Conservation (phyloP, 1,140 invertebrate genomes). For the Leptonema lineaticorne region DNA sequence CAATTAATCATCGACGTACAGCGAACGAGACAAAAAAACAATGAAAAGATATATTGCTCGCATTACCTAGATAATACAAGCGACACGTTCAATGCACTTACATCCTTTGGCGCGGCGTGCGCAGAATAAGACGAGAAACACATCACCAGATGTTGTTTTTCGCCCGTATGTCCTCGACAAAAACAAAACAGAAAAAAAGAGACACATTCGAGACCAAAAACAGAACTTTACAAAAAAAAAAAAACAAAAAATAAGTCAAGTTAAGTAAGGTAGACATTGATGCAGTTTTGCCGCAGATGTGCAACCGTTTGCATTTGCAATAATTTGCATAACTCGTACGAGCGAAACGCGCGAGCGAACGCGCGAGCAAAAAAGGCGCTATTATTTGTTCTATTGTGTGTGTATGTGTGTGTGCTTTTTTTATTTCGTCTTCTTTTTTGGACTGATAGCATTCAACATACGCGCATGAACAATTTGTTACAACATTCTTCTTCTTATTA, state of each 20-base stretch:
- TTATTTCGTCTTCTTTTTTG: background rate
- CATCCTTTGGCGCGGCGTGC: too few species aligned
- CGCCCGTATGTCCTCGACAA: conserved; percentile 25
- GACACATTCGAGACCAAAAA: too few species aligned
- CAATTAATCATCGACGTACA: too few species aligned
- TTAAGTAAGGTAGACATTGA: background rate
- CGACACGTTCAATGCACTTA: too few species aligned
- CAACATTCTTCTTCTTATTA: too few species aligned
- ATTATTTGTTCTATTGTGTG: background rate
- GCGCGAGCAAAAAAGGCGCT: background rate
- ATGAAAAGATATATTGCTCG: too few species aligned
- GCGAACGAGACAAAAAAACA: too few species aligned
- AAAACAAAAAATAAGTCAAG: background rate
- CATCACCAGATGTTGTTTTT: conserved; percentile 24
- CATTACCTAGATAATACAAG: too few species aligned
- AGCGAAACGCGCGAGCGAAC: too few species aligned
- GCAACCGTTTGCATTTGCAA: conserved; percentile 20
- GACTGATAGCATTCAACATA: background rate
- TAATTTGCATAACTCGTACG: conserved; percentile 25
- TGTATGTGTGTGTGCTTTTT: background rate
- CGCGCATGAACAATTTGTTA: background rate
- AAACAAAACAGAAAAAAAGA: too few species aligned
- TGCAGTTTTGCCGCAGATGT: conserved; percentile 14
- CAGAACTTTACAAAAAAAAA: background rate
- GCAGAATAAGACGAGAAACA: background rate